Percentiles rank a stretch among this genome's conserved stretches.
Evolutionary conservation across 1,140 invertebrate genomes (phyloP).

Genomic region (Aphidius gifuensis): DNA sequence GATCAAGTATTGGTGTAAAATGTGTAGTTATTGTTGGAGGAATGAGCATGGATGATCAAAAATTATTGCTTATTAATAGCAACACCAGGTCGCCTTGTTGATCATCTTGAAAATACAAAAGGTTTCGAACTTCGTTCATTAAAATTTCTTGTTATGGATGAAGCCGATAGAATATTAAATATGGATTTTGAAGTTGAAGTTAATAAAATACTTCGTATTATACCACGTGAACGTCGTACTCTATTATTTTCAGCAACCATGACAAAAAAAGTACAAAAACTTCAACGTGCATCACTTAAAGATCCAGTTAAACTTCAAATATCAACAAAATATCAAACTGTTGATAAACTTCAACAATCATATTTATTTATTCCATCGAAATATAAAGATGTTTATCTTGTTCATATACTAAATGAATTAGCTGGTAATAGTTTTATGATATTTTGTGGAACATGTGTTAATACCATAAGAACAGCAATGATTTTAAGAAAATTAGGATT

Average conservation of each 20-base stretch:
- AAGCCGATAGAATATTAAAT: conserved; percentile 92
- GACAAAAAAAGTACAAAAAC: conserved; percentile 97
- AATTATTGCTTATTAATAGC: conserved; percentile 86
- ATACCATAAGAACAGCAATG: conserved; percentile 83
- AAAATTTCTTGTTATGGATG: conserved; percentile 92
- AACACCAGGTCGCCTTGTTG: conserved; percentile 85
- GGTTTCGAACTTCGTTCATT: conserved; percentile 86
- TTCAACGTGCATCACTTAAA: conserved; percentile 89
- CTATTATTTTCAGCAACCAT: conserved; percentile 96
- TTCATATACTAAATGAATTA: conserved; percentile 93
- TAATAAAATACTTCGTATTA: conserved; percentile 90
- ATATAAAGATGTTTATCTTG: conserved; percentile 96
- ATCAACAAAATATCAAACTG: conserved; percentile 96
- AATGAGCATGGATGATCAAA: conserved; percentile 95
- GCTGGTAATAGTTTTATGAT: conserved; percentile 96
- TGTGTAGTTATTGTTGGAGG: conserved; percentile 95
- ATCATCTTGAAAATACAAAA: conserved; percentile 92
- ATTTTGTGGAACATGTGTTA: conserved; percentile 93
- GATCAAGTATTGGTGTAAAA: conserved; percentile 85
- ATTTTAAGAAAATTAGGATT: conserved; percentile 85
- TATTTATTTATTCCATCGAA: conserved; percentile 96
- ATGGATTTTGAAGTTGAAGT: conserved; percentile 98
- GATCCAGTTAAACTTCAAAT: conserved; percentile 95
- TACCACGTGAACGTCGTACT: conserved; percentile 84
- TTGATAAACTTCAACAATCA: conserved; percentile 94